Conservation (phyloP, 2,888 invertebrate species). For the Siphonodentalium dalli region DNA sequence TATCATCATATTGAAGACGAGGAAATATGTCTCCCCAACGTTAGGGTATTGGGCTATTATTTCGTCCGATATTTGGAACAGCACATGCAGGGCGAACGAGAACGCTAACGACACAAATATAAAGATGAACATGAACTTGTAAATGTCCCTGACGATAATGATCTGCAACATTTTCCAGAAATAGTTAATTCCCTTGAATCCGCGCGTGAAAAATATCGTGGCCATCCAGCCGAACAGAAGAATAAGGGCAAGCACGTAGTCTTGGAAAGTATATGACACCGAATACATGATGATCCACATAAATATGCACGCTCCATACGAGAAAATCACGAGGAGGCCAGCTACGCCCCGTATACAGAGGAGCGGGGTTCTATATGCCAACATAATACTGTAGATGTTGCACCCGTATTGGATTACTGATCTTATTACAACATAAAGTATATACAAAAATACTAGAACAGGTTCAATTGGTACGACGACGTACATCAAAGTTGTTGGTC, state of each 20-base stretch:
- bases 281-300: slow-evolving; percentile 48
- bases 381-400: too few species aligned
- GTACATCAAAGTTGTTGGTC: slow-evolving; percentile 35
- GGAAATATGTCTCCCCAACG: slow-evolving; percentile 49
- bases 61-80: slow-evolving; percentile 45
- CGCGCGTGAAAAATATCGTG: slow-evolving; percentile 58
- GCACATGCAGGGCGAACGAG: slow-evolving; percentile 54
- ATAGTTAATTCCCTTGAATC: slow-evolving; percentile 57
- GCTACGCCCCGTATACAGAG: neutral
- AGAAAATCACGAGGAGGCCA: slow-evolving; percentile 33
- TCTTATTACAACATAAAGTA: too few species aligned
- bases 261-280: slow-evolving; percentile 35
- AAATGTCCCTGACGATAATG: slow-evolving; percentile 59
- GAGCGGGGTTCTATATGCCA: neutral
- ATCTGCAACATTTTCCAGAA: slow-evolving; percentile 60
- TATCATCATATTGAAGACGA: slow-evolving; percentile 60
- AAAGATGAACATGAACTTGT: slow-evolving; percentile 57
- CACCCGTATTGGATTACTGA: too few species aligned
- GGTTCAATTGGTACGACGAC: slow-evolving; percentile 45
- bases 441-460: slow-evolving; percentile 28
- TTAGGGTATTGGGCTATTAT: slow-evolving; percentile 36
- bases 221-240: slow-evolving; percentile 59
- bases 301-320: slow-evolving; percentile 34
- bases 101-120: slow-evolving; percentile 58
- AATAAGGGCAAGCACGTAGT: slow-evolving; percentile 53